Percentiles rank a stretch among this genome's conserved stretches.
phyloP scores from a whole-genome alignment of 2,797 vertebrate species.

The Myotis vivesi region DNA sequence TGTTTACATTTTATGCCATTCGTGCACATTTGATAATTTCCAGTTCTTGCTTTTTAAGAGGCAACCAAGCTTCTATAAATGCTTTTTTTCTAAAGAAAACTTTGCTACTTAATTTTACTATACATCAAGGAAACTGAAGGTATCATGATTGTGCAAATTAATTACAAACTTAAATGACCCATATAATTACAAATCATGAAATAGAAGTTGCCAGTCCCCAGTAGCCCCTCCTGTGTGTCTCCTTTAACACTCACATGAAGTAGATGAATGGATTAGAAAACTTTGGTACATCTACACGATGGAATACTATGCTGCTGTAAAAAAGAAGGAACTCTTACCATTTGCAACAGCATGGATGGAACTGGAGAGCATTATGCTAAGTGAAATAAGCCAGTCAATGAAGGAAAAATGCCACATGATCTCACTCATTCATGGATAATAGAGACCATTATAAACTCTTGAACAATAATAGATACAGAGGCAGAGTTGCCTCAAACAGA shows the following conservation, averaged over 20 bases:
- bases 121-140: background rate
- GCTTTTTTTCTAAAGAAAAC: background rate
- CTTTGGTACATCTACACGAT: too few relatives aligned
- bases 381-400: too few relatives aligned
- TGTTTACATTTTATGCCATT: background rate
- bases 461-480: too few relatives aligned
- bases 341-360: too few relatives aligned
- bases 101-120: background rate
- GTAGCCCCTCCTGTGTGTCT: accelerated
- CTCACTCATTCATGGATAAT: too few relatives aligned
- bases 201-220: background rate
- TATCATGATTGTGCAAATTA: background rate
- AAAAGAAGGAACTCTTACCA: too few relatives aligned
- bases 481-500: too few relatives aligned
- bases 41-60: background rate
- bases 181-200: background rate
- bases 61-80: background rate
- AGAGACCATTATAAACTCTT: too few relatives aligned
- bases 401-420: too few relatives aligned
- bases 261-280: too few relatives aligned
- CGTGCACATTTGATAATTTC: background rate
- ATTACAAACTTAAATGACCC: background rate
- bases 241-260: background rate
- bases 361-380: too few relatives aligned
- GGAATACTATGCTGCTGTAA: too few relatives aligned